These are phyloP conservation scores for Muntiacus muntjak DNA, from an alignment of 2,113 vertebrate species.

Conservation along the genomic window DNA sequence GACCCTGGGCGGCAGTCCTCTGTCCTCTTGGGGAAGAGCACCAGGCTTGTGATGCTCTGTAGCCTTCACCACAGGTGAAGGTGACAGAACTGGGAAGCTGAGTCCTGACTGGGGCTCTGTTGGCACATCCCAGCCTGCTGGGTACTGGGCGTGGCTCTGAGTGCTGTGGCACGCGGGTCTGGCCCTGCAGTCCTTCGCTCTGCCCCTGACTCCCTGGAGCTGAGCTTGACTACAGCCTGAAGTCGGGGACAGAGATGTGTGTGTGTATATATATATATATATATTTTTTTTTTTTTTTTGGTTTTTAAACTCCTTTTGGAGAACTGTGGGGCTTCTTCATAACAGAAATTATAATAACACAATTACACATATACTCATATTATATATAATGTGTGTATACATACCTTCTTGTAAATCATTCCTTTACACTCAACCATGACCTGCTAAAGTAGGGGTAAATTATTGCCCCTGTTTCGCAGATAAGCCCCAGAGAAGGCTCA, in stretches of 20 bases:
- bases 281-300: neutral
- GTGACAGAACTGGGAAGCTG: neutral
- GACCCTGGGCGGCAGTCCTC: neutral
- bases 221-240: neutral
- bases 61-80: neutral
- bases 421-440: neutral
- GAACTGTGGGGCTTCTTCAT: neutral
- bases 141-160: neutral
- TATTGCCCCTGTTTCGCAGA: neutral
- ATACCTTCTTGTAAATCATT: neutral
- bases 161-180: neutral
- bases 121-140: neutral
- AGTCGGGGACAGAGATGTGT: neutral
- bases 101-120: neutral
- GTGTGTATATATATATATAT: too few species aligned
- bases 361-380: neutral
- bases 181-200: neutral
- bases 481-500: neutral
- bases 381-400: neutral
- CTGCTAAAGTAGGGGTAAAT: neutral
- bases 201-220: too few species aligned
- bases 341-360: neutral
- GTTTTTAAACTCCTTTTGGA: neutral
- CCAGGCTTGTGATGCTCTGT: neutral
- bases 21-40: neutral